Evolutionary conservation across 2,113 vertebrate species (phyloP).

Genomic region (human): DNA sequence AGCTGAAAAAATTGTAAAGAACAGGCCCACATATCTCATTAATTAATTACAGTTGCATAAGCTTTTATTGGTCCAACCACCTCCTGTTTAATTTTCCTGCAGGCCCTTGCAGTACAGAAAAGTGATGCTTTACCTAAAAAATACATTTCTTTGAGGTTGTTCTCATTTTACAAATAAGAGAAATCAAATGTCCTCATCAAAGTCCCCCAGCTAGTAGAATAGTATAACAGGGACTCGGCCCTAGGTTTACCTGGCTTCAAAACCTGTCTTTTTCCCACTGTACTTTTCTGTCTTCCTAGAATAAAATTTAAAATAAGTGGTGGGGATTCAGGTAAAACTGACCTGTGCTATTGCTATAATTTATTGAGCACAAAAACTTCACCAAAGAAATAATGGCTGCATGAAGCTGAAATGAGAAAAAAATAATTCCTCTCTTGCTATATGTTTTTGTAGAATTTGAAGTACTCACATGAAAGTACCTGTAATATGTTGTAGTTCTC

Average conservation of each 20-base stretch:
- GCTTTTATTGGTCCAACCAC: not conserved
- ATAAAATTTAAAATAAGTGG: conserved; percentile 43
- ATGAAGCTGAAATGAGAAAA: conserved; percentile 14
- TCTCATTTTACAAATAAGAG: conserved; percentile 40
- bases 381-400: not conserved
- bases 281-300: conserved; percentile 29
- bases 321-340: not conserved
- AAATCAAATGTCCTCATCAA: not conserved
- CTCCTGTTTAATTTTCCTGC: conserved; percentile 38
- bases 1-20: conserved; percentile 39
- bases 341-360: not conserved
- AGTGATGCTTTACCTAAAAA: conserved; percentile 13
- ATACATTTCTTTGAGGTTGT: not conserved
- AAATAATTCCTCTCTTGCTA: not conserved
- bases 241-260: not conserved
- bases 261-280: not conserved
- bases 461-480: not conserved
- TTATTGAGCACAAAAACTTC: not conserved
- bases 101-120: not conserved
- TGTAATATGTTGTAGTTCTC: not conserved
- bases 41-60: conserved; percentile 67
- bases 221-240: not conserved
- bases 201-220: not conserved
- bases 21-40: conserved; percentile 58
- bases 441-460: not conserved